phyloP scores from a whole-genome alignment of 2,113 vertebrate species.

The Lophochroa leadbeateri region DNA sequence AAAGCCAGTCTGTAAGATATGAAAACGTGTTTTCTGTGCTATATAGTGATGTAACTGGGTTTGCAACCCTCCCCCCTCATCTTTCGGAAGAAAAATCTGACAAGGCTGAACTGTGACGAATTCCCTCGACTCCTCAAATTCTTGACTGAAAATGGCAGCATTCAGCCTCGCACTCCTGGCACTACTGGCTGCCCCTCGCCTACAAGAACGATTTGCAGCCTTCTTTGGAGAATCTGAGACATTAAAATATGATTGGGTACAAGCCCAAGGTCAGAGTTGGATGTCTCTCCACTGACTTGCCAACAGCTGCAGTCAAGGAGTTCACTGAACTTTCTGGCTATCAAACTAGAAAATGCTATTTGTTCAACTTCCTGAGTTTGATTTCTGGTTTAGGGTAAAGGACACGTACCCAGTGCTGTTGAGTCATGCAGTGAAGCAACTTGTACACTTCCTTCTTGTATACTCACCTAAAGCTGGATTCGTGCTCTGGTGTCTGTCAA shows the following conservation, averaged over 20 bases:
- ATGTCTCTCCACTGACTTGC: not conserved
- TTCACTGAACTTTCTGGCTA: not conserved
- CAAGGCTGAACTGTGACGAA: not conserved
- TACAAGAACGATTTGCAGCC: not conserved
- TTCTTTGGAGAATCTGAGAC: not conserved
- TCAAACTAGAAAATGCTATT: constrained; percentile 17
- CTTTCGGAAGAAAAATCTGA: not conserved
- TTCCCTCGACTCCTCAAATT: not conserved
- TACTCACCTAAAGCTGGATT: not conserved
- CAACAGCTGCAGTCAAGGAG: not conserved
- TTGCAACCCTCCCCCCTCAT: not conserved
- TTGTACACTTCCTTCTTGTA: not conserved
- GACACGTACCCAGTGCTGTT: accelerated
- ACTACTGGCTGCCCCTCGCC: not conserved
- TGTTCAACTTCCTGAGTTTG: not conserved
- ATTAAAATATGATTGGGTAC: not conserved
- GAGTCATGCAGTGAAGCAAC: not conserved
- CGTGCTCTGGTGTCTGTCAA: not conserved
- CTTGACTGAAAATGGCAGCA: constrained; percentile 30
- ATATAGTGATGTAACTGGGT: not conserved
- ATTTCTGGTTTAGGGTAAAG: not conserved
- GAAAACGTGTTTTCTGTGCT: not conserved
- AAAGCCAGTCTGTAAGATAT: not conserved
- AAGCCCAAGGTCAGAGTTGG: not conserved
- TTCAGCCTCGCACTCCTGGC: not conserved